Base-by-base conservation (phyloP, 2,888 invertebrate genomes). In the Hydriomena furcata region DNA sequence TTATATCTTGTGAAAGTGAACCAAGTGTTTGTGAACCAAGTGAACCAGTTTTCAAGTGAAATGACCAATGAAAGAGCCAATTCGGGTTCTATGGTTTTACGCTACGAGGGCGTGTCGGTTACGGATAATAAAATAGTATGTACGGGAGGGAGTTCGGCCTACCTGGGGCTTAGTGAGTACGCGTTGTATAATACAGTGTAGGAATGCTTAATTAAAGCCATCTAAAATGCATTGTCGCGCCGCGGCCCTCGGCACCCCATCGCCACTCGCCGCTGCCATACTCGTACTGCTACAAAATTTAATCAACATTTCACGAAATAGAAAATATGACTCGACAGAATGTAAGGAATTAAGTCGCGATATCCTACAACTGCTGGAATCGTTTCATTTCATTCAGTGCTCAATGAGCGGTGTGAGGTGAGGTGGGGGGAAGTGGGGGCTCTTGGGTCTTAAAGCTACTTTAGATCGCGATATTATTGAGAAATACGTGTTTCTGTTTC, bases 271-370 rank as follows among this genome's bases (percentile, higher is more conserved):
- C 42, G 5, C 41, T 10, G 25, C 13, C 25, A n/a, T n/a, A 25
- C 11, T 23, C 30, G 2, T 2, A 11, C 41, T 13, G 37, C 42
- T 10, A 25, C 42, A 25, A 43, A 43, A 37, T 45, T 21, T 45
- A 45, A 45, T 45, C 45, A 45, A 45, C 45, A 24, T 37, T 45
- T 45, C 36, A 37, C 23, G 45, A 45, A 45, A 36, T 27, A 28
- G 44, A 27, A 43, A 43, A 34, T 42, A 34, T 34, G 23, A 35
- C 7, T 25, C 17, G n/a, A 13, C 21, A 24, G 13, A 25, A 17
- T 21, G 40, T 40, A 28, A 30, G 34, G 27, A 43, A 34, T 42
- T 34, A 35, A 35, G 27, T n/a, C 27, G 43, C 27, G 43, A 25
- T 32, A 17, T 23, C 17, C 25, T 20, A n/a, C 2, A 25, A 20